phyloP scores from a whole-genome alignment of 2,888 invertebrate genomes.

The Isoperla grammatica region DNA sequence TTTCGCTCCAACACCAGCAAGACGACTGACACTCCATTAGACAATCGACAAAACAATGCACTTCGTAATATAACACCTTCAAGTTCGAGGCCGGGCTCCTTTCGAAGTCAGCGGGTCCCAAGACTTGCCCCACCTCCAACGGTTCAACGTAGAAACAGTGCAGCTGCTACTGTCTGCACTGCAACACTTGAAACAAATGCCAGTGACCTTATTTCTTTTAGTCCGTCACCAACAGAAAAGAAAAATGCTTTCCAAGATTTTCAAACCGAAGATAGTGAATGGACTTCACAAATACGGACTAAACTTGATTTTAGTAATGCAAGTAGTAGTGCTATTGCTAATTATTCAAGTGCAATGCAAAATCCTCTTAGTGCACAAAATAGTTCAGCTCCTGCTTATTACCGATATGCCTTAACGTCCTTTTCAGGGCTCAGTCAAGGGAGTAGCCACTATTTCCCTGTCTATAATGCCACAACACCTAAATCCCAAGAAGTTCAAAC shows the following conservation, averaged over 20 bases:
- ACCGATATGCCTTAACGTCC: constrained; percentile 12
- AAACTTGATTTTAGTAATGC: background rate
- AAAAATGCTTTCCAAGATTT: constrained; percentile 6
- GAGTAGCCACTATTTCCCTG: background rate
- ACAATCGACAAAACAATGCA: constrained; percentile 1
- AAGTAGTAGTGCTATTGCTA: background rate
- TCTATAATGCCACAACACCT: background rate
- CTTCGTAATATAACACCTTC: constrained; percentile 47
- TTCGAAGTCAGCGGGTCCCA: constrained; percentile 37
- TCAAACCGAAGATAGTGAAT: background rate
- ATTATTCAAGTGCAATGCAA: background rate
- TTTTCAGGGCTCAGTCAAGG: background rate
- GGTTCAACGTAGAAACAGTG: constrained; percentile 34
- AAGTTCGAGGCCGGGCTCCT: constrained; percentile 54
- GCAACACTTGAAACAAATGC: constrained; percentile 11
- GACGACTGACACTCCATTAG: background rate
- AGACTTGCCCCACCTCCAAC: constrained; percentile 38
- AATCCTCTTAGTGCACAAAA: background rate
- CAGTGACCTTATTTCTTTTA: constrained; percentile 28
- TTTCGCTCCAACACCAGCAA: background rate
- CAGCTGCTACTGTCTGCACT: constrained; percentile 28
- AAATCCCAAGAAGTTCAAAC: background rate
- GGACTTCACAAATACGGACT: background rate
- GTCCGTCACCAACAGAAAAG: constrained; percentile 26
- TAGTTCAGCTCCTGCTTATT: constrained; percentile 6